These are phyloP conservation scores for Oxyteleia sp. DNA, from an alignment of 2,888 invertebrate genomes.

Conservation along the genomic window DNA sequence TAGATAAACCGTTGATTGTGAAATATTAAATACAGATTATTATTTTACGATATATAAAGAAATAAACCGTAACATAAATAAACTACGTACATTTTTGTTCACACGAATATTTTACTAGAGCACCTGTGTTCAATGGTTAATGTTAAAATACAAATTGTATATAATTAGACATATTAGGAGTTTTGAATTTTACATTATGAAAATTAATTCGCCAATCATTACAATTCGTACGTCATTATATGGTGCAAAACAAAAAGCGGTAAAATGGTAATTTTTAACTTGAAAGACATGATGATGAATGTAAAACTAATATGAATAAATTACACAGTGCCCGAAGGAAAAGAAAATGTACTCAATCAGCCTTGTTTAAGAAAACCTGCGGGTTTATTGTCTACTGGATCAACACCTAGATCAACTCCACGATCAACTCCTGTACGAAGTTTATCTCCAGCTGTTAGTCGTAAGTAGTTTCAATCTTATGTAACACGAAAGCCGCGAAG, in stretches of 20 bases:
- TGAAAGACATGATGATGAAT: constrained; percentile 2
- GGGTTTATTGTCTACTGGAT: constrained; percentile 90
- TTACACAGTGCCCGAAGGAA: constrained; percentile 93
- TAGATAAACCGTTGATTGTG: no score
- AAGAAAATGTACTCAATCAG: constrained; percentile 92
- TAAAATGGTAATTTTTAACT: background rate
- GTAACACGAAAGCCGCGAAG: no score
- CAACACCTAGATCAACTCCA: constrained; percentile 91
- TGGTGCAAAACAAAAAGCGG: background rate
- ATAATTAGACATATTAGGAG: background rate
- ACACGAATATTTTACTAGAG: no score
- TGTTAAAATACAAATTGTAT: no score
- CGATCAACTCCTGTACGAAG: constrained; percentile 91
- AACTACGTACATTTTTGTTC: no score
- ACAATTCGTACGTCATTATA: background rate
- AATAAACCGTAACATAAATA: no score
- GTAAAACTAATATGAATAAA: constrained; percentile 14
- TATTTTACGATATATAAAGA: no score
- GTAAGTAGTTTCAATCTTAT: constrained; percentile 71
- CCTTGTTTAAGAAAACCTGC: constrained; percentile 91
- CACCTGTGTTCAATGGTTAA: no score
- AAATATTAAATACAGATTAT: no score
- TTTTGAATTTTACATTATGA: no score
- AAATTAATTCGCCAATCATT: background rate
- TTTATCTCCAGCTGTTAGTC: constrained; percentile 89